Evolutionary conservation across 2,888 invertebrate species (phyloP), one percentile per base, ranked within the genome.

Genomic region (Tetrapedia diversipes): DNA sequence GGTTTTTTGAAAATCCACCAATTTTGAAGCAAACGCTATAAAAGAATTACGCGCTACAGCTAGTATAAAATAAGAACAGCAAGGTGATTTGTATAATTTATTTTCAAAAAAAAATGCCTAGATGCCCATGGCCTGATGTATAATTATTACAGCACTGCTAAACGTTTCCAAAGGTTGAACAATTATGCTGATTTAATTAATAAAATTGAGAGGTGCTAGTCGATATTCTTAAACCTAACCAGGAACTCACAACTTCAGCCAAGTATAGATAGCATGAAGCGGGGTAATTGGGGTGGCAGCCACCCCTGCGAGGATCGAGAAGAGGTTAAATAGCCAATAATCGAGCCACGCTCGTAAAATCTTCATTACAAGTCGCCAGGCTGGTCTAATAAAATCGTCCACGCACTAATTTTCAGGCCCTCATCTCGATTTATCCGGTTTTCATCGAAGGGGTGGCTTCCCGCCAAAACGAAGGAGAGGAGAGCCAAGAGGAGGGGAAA

Each of bases 331-430:
- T 86, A 84, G 85, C 85, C 84, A 83, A 87, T 89, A 87, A 89
- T 88, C 85, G 85, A 85, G 85, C 80, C 63, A 61, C 77, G 82
- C 83, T 87, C 87, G 86, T 89, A 88, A 90, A 89, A 87, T 88
- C 86, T 89, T 87, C 84, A 88, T 90, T 89, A 88, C 85, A 84
- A 79, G 69, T 73, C 70, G 79, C 61, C 65, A n/a, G n/a, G n/a
- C n/a, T n/a, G 80, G 82, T 83, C 82, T 86, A 88, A 88, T 89
- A 89, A 90, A 90, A 90, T 89, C 83, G 86, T 87, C 87, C 85
- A 85, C 84, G 83, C 85, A 86, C 86, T 88, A 88, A 90, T 90
- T 89, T 89, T 73, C 75, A 78, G 77, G 77, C 81, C 80, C 86
- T 86, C 84, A 75, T 86, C 87, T 83, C 86, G 86, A 88, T 89